Evolutionary conservation across 2,888 invertebrate species (phyloP), one percentile per base, ranked within the genome.

Genomic region (Seira ritae): DNA sequence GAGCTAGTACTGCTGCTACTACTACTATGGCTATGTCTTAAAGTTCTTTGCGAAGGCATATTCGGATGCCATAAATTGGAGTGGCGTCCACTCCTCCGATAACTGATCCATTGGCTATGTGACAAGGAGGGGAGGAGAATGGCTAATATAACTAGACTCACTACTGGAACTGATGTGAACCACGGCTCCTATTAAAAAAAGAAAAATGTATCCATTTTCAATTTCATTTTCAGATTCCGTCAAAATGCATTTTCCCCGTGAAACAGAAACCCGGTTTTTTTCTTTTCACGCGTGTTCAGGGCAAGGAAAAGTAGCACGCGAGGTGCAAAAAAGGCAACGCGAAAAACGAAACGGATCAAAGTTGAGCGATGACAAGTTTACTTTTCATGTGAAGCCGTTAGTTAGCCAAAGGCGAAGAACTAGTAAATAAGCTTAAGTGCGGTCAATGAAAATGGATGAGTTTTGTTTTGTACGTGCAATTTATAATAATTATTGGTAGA

Each of bases 51-150:
- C 8, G 85, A 70, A 12, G 85, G 85, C 82, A 83, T 83, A 42
- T 85, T 85, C 15, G 85, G 85, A 76, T 74, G 72, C 85, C 85
- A 85, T 46, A 83, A 22, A 19, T 65, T 79, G 15, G 79, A 83
- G 20, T 83, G 22, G 15, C 70, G 69, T n/a, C 78, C 76, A 60
- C 24, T 70, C 15, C 71, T 62, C 46, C 22, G 8, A 37, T 69
- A 82, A 24, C 71, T 75, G 10, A 85, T 67, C 85, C 85, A 85
- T 70, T 85, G 85, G 60, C 79, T 71, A 62, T 81, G 20, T 20
- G 73, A 69, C 10, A 42, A 20, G 3, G 66, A 76, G 10, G 76
- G 72, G 65, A 84, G 62, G 50, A 78, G 68, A 31, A 84, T 19
- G 31, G 46, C 1, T 15, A 80, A 10, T 4, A 42, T 67, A 1